These are phyloP conservation scores for Gallinago paraguaiae DNA, from an alignment of 2,113 vertebrate genomes.

Conservation along the genomic window DNA sequence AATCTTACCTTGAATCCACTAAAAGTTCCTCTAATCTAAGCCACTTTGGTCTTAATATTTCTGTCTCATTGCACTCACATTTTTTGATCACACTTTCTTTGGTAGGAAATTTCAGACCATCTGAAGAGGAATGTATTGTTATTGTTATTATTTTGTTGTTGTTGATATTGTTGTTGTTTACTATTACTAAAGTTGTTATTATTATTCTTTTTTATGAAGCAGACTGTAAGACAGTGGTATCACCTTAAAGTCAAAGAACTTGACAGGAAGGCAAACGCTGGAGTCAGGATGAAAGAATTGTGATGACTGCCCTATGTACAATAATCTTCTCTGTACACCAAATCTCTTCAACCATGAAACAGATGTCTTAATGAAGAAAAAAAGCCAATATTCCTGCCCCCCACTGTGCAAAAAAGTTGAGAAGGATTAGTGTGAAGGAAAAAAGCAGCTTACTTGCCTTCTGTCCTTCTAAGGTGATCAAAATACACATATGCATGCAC, in stretches of 20 bases:
- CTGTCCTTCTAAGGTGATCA: background rate
- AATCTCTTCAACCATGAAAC: background rate
- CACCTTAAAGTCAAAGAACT: background rate
- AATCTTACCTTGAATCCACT: background rate
- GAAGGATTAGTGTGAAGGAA: background rate
- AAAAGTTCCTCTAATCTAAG: background rate
- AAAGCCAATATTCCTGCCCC: rapidly evolving
- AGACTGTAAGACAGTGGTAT: background rate
- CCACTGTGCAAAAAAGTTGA: background rate
- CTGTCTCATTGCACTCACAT: background rate
- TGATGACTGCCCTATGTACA: background rate
- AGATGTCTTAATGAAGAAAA: background rate
- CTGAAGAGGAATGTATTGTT: background rate
- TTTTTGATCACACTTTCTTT: background rate
- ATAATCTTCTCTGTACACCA: background rate
- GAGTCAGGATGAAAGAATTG: background rate
- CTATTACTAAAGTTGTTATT: background rate
- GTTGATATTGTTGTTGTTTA: background rate
- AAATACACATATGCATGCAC: background rate
- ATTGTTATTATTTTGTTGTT: background rate
- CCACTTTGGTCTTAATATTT: background rate
- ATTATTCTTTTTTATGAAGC: background rate
- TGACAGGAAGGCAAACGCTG: background rate
- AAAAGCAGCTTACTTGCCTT: background rate
- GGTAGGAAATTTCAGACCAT: background rate